phyloP scores from a whole-genome alignment of 2,797 vertebrate species.

The Eupleurogrammus muticus region DNA sequence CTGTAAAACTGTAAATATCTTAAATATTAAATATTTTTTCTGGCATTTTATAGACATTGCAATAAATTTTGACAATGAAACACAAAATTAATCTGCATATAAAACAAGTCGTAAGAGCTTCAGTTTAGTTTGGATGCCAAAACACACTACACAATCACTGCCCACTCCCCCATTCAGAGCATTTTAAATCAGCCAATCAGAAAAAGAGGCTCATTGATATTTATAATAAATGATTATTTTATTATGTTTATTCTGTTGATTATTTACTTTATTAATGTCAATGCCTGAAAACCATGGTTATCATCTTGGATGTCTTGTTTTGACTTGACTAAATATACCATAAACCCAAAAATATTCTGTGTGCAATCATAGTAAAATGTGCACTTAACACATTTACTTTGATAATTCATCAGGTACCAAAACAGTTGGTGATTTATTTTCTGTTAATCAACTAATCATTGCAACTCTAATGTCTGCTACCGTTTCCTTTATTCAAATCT shows the following conservation, averaged over 20 bases:
- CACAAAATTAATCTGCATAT: neutral
- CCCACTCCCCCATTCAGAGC: no score
- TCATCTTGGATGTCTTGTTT: neutral
- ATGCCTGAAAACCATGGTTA: no score
- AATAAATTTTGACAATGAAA: neutral
- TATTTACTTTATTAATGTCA: no score
- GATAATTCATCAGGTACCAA: neutral
- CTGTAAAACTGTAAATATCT: neutral
- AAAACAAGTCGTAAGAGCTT: no score
- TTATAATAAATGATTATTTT: no score
- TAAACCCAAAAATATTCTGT: neutral
- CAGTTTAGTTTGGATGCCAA: no score
- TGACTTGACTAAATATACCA: neutral
- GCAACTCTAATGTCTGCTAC: neutral
- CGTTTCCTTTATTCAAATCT: neutral
- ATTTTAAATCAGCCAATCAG: no score
- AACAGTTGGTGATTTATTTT: neutral
- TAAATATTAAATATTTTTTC: neutral
- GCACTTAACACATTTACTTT: neutral
- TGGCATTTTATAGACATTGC: neutral
- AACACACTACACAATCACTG: no score
- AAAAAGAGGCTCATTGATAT: no score
- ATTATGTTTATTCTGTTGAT: no score
- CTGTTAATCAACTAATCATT: neutral
- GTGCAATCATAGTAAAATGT: neutral